These are phyloP conservation scores for Drosophila novamexicana DNA, from an alignment of 1,140 invertebrate genomes.

Conservation along the genomic window DNA sequence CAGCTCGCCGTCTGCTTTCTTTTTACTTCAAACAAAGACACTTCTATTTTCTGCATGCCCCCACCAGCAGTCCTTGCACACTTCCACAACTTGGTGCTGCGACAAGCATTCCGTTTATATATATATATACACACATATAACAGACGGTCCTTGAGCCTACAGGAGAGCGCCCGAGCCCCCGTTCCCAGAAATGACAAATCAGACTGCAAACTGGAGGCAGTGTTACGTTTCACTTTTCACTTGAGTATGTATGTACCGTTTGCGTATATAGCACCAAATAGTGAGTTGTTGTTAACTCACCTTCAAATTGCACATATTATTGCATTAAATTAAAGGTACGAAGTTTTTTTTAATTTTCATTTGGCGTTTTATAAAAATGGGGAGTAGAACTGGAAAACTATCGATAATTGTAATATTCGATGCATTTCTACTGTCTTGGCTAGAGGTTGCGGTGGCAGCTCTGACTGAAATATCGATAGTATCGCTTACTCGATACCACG, in stretches of 20 bases:
- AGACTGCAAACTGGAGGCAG: slow-evolving; percentile 37
- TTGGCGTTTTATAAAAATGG: slow-evolving; percentile 70
- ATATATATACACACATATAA: slow-evolving; percentile 19
- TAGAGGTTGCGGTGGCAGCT: slow-evolving; percentile 17
- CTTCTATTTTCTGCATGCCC: slow-evolving; percentile 15
- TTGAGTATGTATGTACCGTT: slow-evolving; percentile 20
- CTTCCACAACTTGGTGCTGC: slow-evolving; percentile 2
- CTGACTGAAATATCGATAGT: slow-evolving; percentile 9
- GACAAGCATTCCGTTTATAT: slow-evolving; percentile 16
- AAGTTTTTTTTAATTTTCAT: slow-evolving; percentile 76
- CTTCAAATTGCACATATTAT: slow-evolving; percentile 82
- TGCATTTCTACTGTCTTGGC: background rate
- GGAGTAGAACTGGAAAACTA: slow-evolving; percentile 47
- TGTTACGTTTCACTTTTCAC: slow-evolving; percentile 79
- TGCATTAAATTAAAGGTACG: slow-evolving; percentile 74
- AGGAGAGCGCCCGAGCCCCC: slow-evolving; percentile 31
- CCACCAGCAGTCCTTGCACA: slow-evolving; percentile 28
- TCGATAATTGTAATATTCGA: slow-evolving; percentile 27
- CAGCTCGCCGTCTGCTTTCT: slow-evolving; percentile 66
- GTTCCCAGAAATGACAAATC: slow-evolving; percentile 31
- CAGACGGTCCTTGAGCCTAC: slow-evolving; percentile 52
- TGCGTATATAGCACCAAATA: background rate
- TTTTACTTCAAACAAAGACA: slow-evolving; percentile 69
- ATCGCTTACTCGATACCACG: background rate
- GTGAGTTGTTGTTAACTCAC: slow-evolving; percentile 46